A percentile compares a stretch with the other conserved stretches of the same genome.
Conservation (phyloP, 2,113 vertebrate genomes). For the Lepus americanus region DNA sequence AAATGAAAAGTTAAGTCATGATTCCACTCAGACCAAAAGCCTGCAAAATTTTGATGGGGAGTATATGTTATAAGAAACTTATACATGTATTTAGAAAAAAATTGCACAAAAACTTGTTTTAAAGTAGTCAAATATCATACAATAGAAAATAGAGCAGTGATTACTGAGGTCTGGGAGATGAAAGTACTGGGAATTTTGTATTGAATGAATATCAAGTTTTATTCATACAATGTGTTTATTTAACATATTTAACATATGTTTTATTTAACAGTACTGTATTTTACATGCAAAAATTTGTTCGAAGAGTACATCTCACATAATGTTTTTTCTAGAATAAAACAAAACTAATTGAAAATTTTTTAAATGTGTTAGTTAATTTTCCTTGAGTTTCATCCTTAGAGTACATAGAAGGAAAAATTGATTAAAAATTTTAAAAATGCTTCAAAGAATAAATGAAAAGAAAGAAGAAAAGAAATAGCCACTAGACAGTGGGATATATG, state of each 20-base stretch:
- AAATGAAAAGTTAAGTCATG: not conserved
- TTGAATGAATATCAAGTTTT: not conserved
- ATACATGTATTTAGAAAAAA: too few relatives aligned
- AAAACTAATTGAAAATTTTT: not conserved
- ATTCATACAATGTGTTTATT: not conserved
- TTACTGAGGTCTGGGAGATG: fast-evolving
- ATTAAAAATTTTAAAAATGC: not conserved
- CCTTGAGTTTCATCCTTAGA: not conserved
- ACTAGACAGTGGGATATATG: not conserved
- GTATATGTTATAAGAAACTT: too few relatives aligned
- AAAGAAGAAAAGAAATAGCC: not conserved
- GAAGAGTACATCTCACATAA: not conserved
- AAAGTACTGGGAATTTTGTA: not conserved
- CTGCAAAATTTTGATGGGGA: too few relatives aligned
- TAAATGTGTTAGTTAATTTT: not conserved
- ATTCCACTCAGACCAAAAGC: not conserved
- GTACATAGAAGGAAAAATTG: not conserved
- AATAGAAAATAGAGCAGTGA: not conserved
- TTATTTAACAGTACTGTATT: not conserved
- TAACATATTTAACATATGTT: not conserved
- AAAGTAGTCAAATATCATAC: not conserved
- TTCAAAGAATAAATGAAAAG: not conserved
- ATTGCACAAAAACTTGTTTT: too few relatives aligned
- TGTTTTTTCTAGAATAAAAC: not conserved
- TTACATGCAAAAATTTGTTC: not conserved